Base-by-base conservation (phyloP, 2,888 invertebrate species). In the Andrena praecox region DNA sequence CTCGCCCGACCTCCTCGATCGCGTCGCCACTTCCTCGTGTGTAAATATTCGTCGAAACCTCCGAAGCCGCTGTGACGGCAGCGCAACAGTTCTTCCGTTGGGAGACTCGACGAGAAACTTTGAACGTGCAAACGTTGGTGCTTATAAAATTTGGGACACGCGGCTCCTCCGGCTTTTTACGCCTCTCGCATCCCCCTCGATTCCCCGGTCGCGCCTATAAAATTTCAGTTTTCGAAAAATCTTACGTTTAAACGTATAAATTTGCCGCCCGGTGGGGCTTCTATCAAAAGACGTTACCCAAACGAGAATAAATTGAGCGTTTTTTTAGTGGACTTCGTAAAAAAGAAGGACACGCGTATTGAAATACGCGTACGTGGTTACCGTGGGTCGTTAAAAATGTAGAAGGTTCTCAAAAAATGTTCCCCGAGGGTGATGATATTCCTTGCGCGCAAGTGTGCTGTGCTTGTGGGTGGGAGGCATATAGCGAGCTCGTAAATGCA, bases 231-330 rank as follows among this genome's bases (percentile, higher is more conserved):
- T 35, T 60, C 50, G 62, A 77, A 79, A 79, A 56, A 42, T 68
- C 80, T 66, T 79, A 80, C 59, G 59, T 66, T 79, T 66, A 79
- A 71, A 79, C 80, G 64, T 71, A 60, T 70, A 80, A 79, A 79
- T 66, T 48, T 67, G 42, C 29, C 62, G 60, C 52, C 42, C 48
- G 52, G 62, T 42, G 33, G 59, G 31, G 69, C 33, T 72, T 35
- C 66, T 80, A 79, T 80, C 71, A 79, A 80, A 80, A 80, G 29
- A 7, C 42, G 66, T 67, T 80, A 80, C 67, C 24, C 67, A 80
- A 80, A 80, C 33, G 54, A 71, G 48, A 31, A 24, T 24, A 27
- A 56, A 50, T 80, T 80, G 80, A 80, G 80, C 80, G 64, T 60
- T 56, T 67, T 54, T 67, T 29, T 27, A 20, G 62, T 77, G 66